A percentile compares a stretch with the other conserved stretches of the same genome.
Evolutionary conservation across 2,797 vertebrate genomes (phyloP).

Genomic region (Melanotaenia parkinsoni): DNA sequence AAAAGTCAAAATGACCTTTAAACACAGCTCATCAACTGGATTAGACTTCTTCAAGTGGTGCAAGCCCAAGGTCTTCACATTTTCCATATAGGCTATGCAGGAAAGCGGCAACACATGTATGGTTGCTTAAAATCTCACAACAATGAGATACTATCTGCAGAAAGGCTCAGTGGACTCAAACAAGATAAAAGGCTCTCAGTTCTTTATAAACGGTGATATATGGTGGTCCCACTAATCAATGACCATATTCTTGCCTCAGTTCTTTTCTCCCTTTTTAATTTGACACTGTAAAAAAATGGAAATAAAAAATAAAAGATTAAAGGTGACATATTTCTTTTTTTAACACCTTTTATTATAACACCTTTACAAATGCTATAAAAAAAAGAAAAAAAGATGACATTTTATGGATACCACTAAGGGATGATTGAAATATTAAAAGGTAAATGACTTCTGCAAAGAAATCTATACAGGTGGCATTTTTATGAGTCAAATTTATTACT

Average conservation of each 20-base stretch:
- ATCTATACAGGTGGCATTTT: not conserved
- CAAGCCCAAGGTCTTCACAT: not conserved
- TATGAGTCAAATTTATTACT: slow-evolving; percentile 6
- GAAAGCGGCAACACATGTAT: not conserved
- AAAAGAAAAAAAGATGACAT: not conserved
- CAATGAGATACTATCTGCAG: not conserved
- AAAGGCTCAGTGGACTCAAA: not conserved
- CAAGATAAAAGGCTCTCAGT: not conserved
- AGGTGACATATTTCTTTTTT: too few species aligned
- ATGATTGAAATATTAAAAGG: slow-evolving; percentile 2
- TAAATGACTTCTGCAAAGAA: not conserved
- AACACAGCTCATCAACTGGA: not conserved
- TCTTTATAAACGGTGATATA: not conserved
- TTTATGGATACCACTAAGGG: not conserved
- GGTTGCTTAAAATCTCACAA: not conserved
- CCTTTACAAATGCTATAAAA: not conserved
- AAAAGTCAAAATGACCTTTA: not conserved
- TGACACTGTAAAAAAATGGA: not conserved
- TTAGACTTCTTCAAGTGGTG: not conserved
- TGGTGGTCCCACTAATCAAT: not conserved
- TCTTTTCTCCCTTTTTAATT: not conserved
- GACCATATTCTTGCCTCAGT: not conserved
- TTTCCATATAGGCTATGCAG: too few species aligned
- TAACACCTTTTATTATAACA: too few species aligned
- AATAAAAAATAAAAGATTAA: too few species aligned